Conservation (phyloP, 2,113 vertebrate genomes). For the Dicentrarchus labrax region DNA sequence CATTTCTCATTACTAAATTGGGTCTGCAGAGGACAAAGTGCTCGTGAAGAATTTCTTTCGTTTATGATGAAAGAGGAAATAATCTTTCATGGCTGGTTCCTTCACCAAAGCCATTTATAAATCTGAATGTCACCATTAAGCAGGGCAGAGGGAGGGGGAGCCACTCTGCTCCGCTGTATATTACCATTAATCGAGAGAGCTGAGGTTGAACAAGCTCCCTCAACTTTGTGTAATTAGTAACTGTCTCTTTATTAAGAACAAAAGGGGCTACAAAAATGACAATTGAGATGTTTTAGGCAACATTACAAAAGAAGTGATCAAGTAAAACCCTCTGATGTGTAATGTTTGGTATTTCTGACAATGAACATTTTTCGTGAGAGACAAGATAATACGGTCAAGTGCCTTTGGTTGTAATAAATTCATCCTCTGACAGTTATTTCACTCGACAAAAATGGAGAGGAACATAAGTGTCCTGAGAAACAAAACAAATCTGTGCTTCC, state of each 20-base stretch:
- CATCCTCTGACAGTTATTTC: slow-evolving; percentile 55
- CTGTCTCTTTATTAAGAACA: slow-evolving; percentile 70
- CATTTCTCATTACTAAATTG: slow-evolving; percentile 87
- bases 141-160: slow-evolving; percentile 60
- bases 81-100: slow-evolving; percentile 80
- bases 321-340: slow-evolving; percentile 41
- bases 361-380: slow-evolving; percentile 46
- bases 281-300: slow-evolving; percentile 58
- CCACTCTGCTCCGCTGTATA: slow-evolving; percentile 60
- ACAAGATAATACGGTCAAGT: slow-evolving; percentile 56
- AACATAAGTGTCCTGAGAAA: slow-evolving; percentile 66
- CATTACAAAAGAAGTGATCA: slow-evolving; percentile 27
- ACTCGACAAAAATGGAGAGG: slow-evolving; percentile 61
- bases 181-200: slow-evolving; percentile 74
- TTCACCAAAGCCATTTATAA: slow-evolving; percentile 83
- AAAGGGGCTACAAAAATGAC: slow-evolving; percentile 56
- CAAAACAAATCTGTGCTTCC: slow-evolving; percentile 58
- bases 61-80: slow-evolving; percentile 83
- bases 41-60: slow-evolving; percentile 80
- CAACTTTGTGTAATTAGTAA: slow-evolving; percentile 78
- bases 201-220: slow-evolving; percentile 65
- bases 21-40: slow-evolving; percentile 83
- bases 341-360: slow-evolving; percentile 40
- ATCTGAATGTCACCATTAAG: slow-evolving; percentile 79
- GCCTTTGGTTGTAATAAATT: slow-evolving; percentile 41